A percentile compares a stretch with the other conserved stretches of the same genome.
Evolutionary conservation across 2,888 invertebrate species (phyloP).

Genomic region (Eupithecia exiguata): DNA sequence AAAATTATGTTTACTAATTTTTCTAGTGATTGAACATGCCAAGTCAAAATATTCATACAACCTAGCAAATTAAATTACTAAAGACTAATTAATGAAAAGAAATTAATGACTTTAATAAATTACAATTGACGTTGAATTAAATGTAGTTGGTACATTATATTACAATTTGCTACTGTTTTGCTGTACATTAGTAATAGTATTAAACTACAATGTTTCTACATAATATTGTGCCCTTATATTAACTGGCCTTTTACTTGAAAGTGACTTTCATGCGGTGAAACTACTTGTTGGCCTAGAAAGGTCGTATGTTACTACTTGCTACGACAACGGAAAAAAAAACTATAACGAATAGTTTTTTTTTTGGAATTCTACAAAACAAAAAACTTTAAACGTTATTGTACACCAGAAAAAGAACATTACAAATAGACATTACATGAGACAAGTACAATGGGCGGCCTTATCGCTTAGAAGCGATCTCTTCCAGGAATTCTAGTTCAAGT

Average conservation of each 20-base stretch:
- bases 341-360: no score
- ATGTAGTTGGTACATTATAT: neutral
- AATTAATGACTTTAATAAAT: neutral
- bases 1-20: constrained; percentile 11
- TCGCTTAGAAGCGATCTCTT: no score
- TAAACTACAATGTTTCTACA: neutral
- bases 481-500: no score
- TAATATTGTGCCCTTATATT: neutral
- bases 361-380: no score
- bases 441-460: no score
- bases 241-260: neutral
- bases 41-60: neutral
- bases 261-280: constrained; percentile 6
- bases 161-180: neutral
- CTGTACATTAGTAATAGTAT: neutral
- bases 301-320: neutral
- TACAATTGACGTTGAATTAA: neutral
- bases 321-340: neutral
- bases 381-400: no score
- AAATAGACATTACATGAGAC: no score
- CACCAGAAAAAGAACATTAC: no score
- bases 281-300: neutral
- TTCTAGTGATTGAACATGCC: neutral
- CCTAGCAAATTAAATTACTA: neutral
- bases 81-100: neutral